Percentiles rank a stretch among this genome's conserved stretches.
phyloP scores from a whole-genome alignment of 2,797 vertebrate genomes.

The Sebastolobus alascanus region DNA sequence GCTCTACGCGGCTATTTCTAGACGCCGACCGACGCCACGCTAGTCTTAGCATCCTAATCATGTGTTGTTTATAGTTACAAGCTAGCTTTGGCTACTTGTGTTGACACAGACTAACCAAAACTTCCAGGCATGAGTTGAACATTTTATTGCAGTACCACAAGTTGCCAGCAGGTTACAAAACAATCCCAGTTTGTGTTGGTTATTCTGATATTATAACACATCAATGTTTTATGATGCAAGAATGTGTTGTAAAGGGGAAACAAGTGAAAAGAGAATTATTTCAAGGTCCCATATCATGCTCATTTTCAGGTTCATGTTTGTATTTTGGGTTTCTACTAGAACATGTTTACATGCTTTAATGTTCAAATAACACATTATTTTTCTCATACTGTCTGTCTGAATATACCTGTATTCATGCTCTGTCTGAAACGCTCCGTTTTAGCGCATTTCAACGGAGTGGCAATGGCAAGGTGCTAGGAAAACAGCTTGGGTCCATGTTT shows the following conservation, averaged over 20 bases:
- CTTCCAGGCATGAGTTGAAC: neutral
- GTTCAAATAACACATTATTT: no score
- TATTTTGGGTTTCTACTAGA: no score
- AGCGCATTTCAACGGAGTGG: no score
- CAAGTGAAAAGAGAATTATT: neutral
- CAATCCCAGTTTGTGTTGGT: neutral
- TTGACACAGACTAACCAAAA: slow-evolving; percentile 8
- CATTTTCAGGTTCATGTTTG: no score
- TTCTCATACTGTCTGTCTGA: no score
- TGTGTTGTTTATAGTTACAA: neutral
- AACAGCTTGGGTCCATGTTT: no score
- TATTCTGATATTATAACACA: neutral
- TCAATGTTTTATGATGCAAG: neutral
- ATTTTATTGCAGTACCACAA: slow-evolving; percentile 38
- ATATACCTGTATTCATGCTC: no score
- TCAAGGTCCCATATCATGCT: no score
- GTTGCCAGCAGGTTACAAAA: neutral
- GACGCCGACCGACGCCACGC: slow-evolving; percentile 64
- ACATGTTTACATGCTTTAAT: no score
- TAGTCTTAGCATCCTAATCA: slow-evolving; percentile 79
- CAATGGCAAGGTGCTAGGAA: no score
- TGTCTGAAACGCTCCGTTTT: no score
- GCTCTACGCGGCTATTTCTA: slow-evolving; percentile 46
- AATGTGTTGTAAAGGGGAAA: neutral
- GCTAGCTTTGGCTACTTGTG: slow-evolving; percentile 24